Percentiles rank a stretch among this genome's conserved stretches.
Conservation (phyloP, 2,113 vertebrate genomes). For the Callorhinus ursinus region DNA sequence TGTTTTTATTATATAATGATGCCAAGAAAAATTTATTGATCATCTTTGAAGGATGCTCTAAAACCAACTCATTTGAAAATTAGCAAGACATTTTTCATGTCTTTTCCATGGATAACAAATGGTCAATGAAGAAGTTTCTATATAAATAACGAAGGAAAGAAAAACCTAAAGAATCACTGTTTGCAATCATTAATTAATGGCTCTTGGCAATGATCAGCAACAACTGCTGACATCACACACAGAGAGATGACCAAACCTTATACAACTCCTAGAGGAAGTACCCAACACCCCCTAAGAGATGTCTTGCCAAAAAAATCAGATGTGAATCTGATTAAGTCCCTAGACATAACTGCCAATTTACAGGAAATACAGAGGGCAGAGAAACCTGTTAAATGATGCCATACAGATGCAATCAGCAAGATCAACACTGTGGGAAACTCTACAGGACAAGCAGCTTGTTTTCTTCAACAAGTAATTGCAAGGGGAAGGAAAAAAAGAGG, state of each 20-base stretch:
- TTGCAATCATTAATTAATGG: background rate
- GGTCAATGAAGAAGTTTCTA: background rate
- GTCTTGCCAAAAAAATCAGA: background rate
- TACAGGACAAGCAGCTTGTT: background rate
- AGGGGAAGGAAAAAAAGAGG: background rate
- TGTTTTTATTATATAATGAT: background rate
- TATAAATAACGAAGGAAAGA: background rate
- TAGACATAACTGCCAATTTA: background rate
- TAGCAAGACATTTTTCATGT: background rate
- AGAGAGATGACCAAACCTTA: background rate
- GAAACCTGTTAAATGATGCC: background rate
- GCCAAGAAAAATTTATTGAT: background rate
- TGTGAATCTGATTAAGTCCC: background rate
- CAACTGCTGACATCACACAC: background rate
- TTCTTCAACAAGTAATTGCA: background rate
- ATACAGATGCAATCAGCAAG: background rate
- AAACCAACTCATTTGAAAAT: background rate
- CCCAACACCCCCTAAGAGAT: background rate
- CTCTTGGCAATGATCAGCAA: background rate
- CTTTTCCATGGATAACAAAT: background rate
- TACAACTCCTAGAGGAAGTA: background rate
- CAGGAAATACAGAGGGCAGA: background rate
- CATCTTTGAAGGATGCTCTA: background rate
- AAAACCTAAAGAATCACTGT: background rate
- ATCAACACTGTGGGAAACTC: background rate